Evolutionary conservation across 2,888 invertebrate genomes (phyloP), one percentile per base, ranked within the genome.

Genomic region (Gnatocerus cornutus): DNA sequence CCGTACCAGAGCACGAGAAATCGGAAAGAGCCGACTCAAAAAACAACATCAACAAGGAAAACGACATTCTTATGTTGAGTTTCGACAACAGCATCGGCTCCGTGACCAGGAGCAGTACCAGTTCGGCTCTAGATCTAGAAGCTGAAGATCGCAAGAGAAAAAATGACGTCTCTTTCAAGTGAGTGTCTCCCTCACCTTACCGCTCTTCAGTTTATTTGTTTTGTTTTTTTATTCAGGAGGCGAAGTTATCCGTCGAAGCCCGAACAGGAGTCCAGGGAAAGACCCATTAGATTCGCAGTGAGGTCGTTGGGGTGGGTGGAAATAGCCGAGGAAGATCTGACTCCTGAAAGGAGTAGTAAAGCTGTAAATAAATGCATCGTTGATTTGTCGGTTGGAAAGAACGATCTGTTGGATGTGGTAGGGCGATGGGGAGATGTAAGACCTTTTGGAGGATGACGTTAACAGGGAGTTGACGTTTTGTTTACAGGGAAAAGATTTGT

Each of bases 341-440:
- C 97, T 0, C 97, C 97, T 0, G 98, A 98, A 85, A 87, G 95
- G 70, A 97, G 96, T 85, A 96, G 96, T 85, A 94, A 96, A 82
- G 97, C 97, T 55, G 97, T 98, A 78, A 97, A 97, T 87, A 96
- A 96, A 85, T 98, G 98, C 84, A 98, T 98, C 84, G 94, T 97
- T 68, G 97, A 98, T 86, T 89, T 98, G 69, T 96, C 97, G 5
- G 88, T 95, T 56, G 96, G 96, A 7, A 89, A 95, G 79, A 95
- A 96, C 82, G 95, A 96, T 86, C 88, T 94, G 71, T 87, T 94
- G 66, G 93, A 94, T 81, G 93, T 93, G 74, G 96, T 97, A 50
- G 96, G 96, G 27, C 90, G 97, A 81, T 98, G 98, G 97, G 97
- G 97, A 63, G 97, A 97, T 87, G 97, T 96, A 86, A 92, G 94